phyloP scores from a whole-genome alignment of 2,113 vertebrate genomes.

The Corydoras sp. region DNA sequence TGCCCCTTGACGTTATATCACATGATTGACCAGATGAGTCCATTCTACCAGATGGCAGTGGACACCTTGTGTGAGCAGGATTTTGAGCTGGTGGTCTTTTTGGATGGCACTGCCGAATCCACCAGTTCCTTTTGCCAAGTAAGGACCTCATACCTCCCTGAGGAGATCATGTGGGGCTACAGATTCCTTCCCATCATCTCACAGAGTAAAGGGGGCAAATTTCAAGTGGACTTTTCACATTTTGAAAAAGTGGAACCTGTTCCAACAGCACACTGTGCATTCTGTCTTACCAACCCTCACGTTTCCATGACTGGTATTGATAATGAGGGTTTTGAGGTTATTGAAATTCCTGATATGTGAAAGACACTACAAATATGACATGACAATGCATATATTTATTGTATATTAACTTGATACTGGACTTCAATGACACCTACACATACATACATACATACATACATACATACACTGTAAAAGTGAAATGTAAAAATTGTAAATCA shows the following conservation, averaged over 20 bases:
- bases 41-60: slow-evolving; percentile 87
- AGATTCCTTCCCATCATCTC: slow-evolving; percentile 82
- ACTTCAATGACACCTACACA: too few relatives aligned
- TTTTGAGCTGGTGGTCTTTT: slow-evolving; percentile 89
- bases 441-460: too few relatives aligned
- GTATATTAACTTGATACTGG: too few relatives aligned
- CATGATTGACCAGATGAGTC: slow-evolving; percentile 81
- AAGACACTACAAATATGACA: neutral
- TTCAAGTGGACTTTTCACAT: slow-evolving; percentile 91
- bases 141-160: slow-evolving; percentile 84
- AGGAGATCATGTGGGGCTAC: slow-evolving; percentile 95
- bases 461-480: too few relatives aligned
- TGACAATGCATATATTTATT: too few relatives aligned
- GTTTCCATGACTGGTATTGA: neutral
- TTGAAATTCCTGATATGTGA: neutral
- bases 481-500: too few relatives aligned
- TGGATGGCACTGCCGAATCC: slow-evolving; percentile 89
- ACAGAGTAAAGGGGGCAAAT: slow-evolving; percentile 89
- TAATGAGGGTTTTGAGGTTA: slow-evolving; percentile 35
- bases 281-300: slow-evolving; percentile 74
- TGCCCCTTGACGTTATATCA: slow-evolving; percentile 89
- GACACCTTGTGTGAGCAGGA: slow-evolving; percentile 84
- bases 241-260: slow-evolving; percentile 85
- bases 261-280: slow-evolving; percentile 88
- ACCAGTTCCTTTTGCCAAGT: slow-evolving; percentile 90